Percentiles rank a stretch among this genome's conserved stretches.
phyloP scores from a whole-genome alignment of 2,797 vertebrate genomes.

The Alca torda region DNA sequence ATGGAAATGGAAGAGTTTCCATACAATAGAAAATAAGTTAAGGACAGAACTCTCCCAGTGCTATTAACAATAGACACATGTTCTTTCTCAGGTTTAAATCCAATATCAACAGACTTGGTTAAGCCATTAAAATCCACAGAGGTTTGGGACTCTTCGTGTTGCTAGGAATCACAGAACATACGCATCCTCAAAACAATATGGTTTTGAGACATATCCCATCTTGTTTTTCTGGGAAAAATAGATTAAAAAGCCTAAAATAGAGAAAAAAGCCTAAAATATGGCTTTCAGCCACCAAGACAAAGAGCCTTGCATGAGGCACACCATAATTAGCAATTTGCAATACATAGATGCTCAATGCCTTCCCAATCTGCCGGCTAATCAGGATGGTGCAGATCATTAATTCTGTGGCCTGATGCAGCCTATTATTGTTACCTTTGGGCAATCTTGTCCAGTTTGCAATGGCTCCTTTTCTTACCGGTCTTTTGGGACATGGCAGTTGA shows the following conservation, averaged over 20 bases:
- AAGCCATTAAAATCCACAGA: conserved; percentile 5
- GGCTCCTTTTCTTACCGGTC: background rate
- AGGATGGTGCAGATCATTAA: conserved; percentile 1
- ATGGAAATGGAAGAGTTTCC: background rate
- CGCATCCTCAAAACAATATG: background rate
- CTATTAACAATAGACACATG: background rate
- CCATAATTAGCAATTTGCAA: background rate
- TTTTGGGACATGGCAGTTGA: background rate
- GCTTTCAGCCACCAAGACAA: background rate
- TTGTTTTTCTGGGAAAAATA: background rate
- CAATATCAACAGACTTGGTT: background rate
- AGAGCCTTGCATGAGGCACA: background rate
- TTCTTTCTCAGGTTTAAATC: conserved; percentile 30
- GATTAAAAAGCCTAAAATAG: background rate
- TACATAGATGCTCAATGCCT: background rate
- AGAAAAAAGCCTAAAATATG: background rate
- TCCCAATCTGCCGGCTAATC: conserved; percentile 4
- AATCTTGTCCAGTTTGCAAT: background rate
- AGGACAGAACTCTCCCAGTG: background rate
- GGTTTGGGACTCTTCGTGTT: background rate
- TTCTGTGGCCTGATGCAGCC: background rate
- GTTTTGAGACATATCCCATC: background rate
- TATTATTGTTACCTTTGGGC: background rate
- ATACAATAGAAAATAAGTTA: background rate
- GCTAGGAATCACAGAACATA: background rate